These are phyloP conservation scores for Antheraea mylitta DNA, from an alignment of 1,140 invertebrate genomes.

Conservation along the genomic window DNA sequence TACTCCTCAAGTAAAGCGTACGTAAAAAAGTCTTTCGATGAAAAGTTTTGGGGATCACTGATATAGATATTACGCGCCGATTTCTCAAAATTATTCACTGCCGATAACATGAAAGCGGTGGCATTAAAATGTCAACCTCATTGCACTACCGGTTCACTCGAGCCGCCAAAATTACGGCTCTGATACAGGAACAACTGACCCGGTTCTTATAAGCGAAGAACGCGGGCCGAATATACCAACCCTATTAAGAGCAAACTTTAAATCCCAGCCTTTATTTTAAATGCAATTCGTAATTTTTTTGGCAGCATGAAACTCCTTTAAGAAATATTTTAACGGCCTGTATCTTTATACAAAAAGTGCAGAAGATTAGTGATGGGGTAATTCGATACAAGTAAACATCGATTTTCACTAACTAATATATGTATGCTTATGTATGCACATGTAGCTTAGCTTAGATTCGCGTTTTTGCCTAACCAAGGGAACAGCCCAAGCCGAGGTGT, in stretches of 20 bases:
- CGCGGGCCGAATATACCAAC: not conserved
- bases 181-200: not conserved
- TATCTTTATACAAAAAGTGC: not conserved
- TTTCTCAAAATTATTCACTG: not conserved
- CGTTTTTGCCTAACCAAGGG: no score
- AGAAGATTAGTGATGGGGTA: not conserved
- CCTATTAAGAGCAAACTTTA: not conserved
- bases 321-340: not conserved
- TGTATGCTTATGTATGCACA: no score
- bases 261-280: not conserved
- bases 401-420: no score
- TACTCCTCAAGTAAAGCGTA: no score
- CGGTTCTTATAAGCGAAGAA: not conserved
- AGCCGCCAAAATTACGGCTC: not conserved
- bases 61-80: not conserved
- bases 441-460: no score
- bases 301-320: not conserved
- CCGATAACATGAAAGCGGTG: not conserved
- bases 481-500: no score
- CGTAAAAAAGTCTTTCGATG: no score
- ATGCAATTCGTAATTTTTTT: not conserved
- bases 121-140: not conserved
- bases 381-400: not conserved
- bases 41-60: not conserved
- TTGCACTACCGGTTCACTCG: not conserved